Base-by-base conservation (phyloP, 2,888 invertebrate species). In the Charanyca ferruginea region DNA sequence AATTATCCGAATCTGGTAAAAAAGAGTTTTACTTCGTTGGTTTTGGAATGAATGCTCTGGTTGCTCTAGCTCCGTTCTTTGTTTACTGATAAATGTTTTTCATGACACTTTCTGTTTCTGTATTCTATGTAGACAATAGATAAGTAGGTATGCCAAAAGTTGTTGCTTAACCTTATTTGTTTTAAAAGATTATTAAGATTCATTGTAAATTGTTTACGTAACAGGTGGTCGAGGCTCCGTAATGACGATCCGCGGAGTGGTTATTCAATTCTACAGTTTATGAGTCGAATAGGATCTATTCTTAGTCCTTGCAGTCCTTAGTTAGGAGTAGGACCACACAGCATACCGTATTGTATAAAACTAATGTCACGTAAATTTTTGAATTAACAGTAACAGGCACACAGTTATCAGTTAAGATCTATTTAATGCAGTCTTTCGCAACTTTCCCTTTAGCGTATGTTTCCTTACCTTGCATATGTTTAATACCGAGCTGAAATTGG, bases 381-480 rank as follows among this genome's bases (percentile, higher is more conserved):
- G n/a, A 49, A 54, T 59, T 55, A 51, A 47, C 42, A 47, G 41
- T 22, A 42, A 48, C 54, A 38, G 45, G 18, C 41, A 58, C 25
- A 49, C 9, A 62, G 44, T 64, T 74, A 69, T 67, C 67, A 66
- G 60, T 76, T 49, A 55, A 62, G 58, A 74, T 74, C 61, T 59
- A 60, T 69, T 65, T 61, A 74, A 59, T 62, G 42, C 54, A 7
- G 41, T 35, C 54, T 65, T 65, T 59, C 65, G 70, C 45, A 77
- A 74, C 74, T 59, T 74, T 64, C 69, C 70, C 48, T 77, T n/a
- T 59, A 59, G 58, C 61, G 73, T 69, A 52, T 52, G 61, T 64
- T 79, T 59, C 63, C 57, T 55, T 6, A 32, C 23, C 61, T 73
- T 80, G 52, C 64, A 77, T 73, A 73, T 69, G 61, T 61, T 63